Percentiles rank a stretch among this genome's conserved stretches.
Evolutionary conservation across 2,113 vertebrate genomes (phyloP).

Genomic region (Plotosus lineatus): DNA sequence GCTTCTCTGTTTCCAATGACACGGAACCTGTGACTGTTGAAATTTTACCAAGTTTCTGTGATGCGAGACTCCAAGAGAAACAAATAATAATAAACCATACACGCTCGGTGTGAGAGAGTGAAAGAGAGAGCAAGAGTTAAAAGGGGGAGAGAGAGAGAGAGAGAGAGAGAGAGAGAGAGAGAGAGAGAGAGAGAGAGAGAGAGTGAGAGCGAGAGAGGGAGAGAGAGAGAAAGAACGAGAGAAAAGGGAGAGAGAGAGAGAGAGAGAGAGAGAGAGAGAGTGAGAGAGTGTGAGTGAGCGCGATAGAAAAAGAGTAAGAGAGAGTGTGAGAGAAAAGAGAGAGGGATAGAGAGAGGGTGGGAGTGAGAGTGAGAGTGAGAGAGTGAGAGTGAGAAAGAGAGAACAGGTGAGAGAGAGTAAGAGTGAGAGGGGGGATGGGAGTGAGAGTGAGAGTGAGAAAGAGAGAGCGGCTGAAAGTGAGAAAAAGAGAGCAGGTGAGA

Average conservation of each 20-base stretch:
- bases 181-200: background rate
- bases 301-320: no score
- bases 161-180: no score
- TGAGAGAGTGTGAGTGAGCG: background rate
- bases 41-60: no score
- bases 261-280: background rate
- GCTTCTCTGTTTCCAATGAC: background rate
- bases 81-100: background rate
- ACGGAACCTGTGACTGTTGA: background rate
- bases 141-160: background rate
- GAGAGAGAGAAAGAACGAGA: no score
- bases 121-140: no score
- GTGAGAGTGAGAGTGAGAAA: background rate
- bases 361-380: no score
- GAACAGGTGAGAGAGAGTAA: background rate
- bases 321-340: background rate
- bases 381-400: background rate
- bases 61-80: no score
- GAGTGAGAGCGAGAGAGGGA: background rate
- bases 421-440: no score
- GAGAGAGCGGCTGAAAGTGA: no score
- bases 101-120: background rate
- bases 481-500: background rate
- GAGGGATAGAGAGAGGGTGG: background rate
- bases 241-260: no score